phyloP scores from a whole-genome alignment of 2,113 vertebrate genomes.

The Haplotaxodon microlepis region DNA sequence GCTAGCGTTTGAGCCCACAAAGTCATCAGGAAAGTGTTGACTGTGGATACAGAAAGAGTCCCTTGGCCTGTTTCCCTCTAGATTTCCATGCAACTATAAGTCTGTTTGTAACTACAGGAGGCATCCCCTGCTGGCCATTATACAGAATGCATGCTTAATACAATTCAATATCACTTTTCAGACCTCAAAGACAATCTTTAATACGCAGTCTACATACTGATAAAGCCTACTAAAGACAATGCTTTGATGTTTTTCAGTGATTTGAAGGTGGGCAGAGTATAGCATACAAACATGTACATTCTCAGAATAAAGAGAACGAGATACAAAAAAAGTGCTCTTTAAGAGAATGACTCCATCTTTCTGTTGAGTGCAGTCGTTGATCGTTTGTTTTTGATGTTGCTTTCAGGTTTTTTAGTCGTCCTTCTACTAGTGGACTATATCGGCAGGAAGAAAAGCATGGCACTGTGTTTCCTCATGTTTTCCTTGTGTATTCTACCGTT shows the following conservation, averaged over 20 bases:
- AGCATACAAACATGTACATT: neutral
- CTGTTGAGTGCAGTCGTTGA: neutral
- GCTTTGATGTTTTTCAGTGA: neutral
- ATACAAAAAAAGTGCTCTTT: neutral
- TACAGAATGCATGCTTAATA: neutral
- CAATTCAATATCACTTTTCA: neutral
- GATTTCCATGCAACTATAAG: neutral
- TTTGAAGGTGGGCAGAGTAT: neutral
- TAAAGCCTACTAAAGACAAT: neutral
- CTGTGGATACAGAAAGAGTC: neutral
- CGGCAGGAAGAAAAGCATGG: slow-evolving; percentile 91
- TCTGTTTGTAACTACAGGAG: neutral
- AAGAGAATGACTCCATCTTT: neutral
- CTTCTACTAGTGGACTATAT: slow-evolving; percentile 82
- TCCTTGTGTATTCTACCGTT: slow-evolving; percentile 81
- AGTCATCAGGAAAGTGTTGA: neutral
- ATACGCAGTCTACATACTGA: neutral
- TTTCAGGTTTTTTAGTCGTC: slow-evolving; percentile 78
- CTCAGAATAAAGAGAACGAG: neutral
- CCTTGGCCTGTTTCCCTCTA: neutral
- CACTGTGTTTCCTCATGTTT: slow-evolving; percentile 81
- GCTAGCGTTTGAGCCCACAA: neutral
- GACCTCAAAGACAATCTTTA: neutral
- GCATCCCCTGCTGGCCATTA: neutral
- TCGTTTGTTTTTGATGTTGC: neutral